phyloP scores from a whole-genome alignment of 2,888 invertebrate species.

The Lasioglossum morio region DNA sequence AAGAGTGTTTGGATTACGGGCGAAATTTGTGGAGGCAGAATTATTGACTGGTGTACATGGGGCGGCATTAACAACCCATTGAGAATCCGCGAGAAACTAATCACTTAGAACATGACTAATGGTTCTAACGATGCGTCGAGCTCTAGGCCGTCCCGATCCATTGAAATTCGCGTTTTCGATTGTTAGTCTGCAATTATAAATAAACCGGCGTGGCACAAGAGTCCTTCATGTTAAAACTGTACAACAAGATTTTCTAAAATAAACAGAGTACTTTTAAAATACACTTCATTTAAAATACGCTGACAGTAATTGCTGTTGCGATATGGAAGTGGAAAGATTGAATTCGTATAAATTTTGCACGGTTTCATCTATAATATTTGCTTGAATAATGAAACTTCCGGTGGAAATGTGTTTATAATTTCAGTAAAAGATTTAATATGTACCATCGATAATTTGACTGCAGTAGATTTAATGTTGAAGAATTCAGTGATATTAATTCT shows the following conservation, averaged over 20 bases:
- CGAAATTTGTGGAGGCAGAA: not conserved
- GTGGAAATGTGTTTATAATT: not conserved
- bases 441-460: not conserved
- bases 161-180: not conserved
- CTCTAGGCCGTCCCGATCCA: not conserved
- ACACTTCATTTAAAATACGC: no score
- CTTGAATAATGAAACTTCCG: no score
- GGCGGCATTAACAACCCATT: constrained; percentile 8
- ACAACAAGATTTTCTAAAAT: not conserved
- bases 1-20: not conserved
- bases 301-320: not conserved
- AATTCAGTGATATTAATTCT: not conserved
- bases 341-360: not conserved
- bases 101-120: constrained; percentile 23
- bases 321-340: not conserved
- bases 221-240: not conserved
- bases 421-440: not conserved
- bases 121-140: not conserved
- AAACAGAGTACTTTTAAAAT: not conserved
- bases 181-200: not conserved
- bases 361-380: not conserved
- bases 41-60: not conserved
- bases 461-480: not conserved
- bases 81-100: constrained; percentile 14
- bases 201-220: not conserved